Evolutionary conservation across 1,140 invertebrate species (phyloP), one percentile per base, ranked within the genome.

Genomic region (Zaprionus ghesquierei): DNA sequence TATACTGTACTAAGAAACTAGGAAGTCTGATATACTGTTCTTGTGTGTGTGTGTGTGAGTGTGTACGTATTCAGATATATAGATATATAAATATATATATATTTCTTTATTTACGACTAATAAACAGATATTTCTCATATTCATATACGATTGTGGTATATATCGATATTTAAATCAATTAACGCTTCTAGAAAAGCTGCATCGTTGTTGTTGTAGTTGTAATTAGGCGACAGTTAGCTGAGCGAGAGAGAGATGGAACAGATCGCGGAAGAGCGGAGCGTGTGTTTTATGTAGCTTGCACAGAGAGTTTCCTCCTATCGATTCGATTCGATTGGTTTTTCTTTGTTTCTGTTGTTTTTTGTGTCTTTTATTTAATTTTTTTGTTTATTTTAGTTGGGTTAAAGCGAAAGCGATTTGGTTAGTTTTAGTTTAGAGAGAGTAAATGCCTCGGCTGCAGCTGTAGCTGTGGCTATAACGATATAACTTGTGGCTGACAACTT

Each of bases 321-420:
- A 18, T 58, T 49, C 10, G 22, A 54, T 56, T 33, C 33, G 46
- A 13, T 31, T 49, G 25, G 41, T 46, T 46, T 46, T 12, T 46
- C 18, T 65, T 49, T 27, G 41, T 46, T 20, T 46, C 13, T 9
- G 15, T 65, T 70, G 27, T 18, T 23, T 70, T 35, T 18, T 23
- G 13, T 38, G 22, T 27, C 50, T 62, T 54, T 63, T 53, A n/a
- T 55, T 51, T 59, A 53, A 3, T 22, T 25, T 60, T 53, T 53
- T 69, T 44, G 31, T 54, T 69, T 74, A n/a, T 18, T 55, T 71
- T 53, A n/a, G n/a, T n/a, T 77, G 56, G 64, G 53, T 77, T 74
- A 77, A 85, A 86, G 79, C 70, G 60, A 72, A 69, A 80, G 76
- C 78, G 75, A 77, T 35, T 68, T 61, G 63, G 78, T 79, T 78